Evolutionary conservation across 2,113 vertebrate genomes (phyloP).

Genomic region (Aptenodytes patagonicus): DNA sequence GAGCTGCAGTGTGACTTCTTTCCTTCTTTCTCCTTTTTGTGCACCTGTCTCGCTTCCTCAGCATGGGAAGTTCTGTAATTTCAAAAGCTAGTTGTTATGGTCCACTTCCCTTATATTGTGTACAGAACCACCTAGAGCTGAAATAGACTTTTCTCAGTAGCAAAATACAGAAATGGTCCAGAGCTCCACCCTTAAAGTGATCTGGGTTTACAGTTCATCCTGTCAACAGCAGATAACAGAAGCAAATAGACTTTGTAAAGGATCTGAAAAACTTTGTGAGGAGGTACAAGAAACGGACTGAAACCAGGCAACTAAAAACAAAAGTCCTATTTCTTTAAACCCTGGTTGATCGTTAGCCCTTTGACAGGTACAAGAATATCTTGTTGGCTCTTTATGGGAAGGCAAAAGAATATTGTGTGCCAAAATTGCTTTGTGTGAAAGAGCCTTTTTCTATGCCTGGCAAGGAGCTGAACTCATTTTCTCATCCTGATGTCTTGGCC

Average conservation of each 20-base stretch:
- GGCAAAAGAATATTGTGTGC: neutral
- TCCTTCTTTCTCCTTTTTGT: neutral
- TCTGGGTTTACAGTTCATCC: neutral
- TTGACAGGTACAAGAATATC: neutral
- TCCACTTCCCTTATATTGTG: neutral
- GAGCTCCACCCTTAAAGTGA: neutral
- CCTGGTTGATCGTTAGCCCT: neutral
- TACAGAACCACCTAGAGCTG: neutral
- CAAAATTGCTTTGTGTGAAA: neutral
- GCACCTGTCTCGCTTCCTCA: neutral
- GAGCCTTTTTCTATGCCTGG: neutral
- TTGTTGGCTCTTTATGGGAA: neutral
- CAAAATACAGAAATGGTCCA: neutral
- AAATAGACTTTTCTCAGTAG: neutral
- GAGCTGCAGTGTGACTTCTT: neutral
- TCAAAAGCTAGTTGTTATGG: neutral
- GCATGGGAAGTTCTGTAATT: neutral
- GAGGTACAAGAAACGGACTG: neutral
- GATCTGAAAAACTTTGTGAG: neutral
- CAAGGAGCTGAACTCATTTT: neutral
- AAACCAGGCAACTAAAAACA: neutral
- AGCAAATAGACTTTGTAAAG: neutral
- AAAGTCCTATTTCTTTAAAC: neutral
- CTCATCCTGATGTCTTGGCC: neutral
- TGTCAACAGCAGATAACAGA: neutral